phyloP scores from a whole-genome alignment of 64 coral and sea anemone species.

The Astreopora myriophthalma region DNA sequence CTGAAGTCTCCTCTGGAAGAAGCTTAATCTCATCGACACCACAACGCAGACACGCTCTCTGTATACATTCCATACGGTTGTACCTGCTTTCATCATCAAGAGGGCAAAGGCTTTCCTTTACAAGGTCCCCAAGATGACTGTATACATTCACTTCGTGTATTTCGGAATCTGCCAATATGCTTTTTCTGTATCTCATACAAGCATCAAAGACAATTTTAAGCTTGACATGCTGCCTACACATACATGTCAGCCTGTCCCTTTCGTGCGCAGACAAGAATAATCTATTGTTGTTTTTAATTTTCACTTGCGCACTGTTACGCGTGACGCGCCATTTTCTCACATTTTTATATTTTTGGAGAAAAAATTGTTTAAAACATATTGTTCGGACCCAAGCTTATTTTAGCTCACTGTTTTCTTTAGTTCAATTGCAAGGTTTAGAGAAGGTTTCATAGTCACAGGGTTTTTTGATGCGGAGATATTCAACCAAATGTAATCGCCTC shows the following conservation, averaged over 20 bases:
- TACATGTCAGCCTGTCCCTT: background rate
- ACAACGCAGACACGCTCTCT: slow-evolving; percentile 5
- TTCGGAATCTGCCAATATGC: background rate
- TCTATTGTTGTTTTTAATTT: background rate
- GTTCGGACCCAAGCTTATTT: slow-evolving; percentile 9
- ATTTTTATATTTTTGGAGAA: slow-evolving; percentile 6
- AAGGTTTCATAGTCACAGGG: slow-evolving; percentile 8
- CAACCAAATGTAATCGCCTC: background rate
- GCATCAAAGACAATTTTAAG: background rate
- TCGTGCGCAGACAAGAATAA: background rate
- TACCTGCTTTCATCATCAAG: background rate
- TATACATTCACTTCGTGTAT: background rate
- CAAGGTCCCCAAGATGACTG: background rate
- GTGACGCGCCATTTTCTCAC: background rate
- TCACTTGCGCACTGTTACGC: background rate
- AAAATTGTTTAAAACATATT: slow-evolving; percentile 12
- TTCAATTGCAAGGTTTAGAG: background rate
- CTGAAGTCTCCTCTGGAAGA: background rate
- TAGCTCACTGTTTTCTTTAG: slow-evolving; percentile 18
- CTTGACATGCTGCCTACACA: background rate
- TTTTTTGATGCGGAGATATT: slow-evolving; percentile 1
- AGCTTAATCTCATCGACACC: background rate
- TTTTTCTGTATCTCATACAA: background rate
- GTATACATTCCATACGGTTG: background rate
- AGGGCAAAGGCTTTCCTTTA: background rate